Conservation (phyloP, 2,888 invertebrate genomes). For the Diarsia dahlii region DNA sequence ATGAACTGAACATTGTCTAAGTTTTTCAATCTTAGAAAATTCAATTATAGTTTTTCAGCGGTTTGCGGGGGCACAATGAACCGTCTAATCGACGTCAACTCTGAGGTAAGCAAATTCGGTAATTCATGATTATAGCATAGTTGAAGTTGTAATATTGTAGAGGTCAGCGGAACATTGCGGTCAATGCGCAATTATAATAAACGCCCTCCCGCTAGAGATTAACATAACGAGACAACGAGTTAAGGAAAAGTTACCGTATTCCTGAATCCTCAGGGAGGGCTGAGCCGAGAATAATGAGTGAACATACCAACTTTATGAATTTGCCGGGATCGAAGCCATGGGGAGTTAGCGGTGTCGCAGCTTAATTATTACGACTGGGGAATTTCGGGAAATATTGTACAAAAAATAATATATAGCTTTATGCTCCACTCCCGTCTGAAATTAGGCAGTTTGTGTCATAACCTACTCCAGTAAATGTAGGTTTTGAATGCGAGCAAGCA, state of each 20-base stretch:
- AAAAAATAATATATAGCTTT: not conserved
- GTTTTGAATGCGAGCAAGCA: not conserved
- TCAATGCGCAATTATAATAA: conserved; percentile 74
- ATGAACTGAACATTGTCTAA: conserved; percentile 43
- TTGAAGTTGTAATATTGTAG: conserved; percentile 30
- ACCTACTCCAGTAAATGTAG: not conserved
- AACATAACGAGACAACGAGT: conserved; percentile 81
- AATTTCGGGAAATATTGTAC: conserved; percentile 4
- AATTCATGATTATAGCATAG: conserved; percentile 30
- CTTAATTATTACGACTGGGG: conserved; percentile 52
- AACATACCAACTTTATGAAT: conserved; percentile 75
- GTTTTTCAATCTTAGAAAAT: conserved; percentile 57
- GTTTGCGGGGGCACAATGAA: conserved; percentile 18
- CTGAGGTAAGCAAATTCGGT: conserved; percentile 1
- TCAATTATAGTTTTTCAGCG: conserved; percentile 43
- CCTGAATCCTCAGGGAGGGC: conserved; percentile 70
- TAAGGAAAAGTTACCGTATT: conserved; percentile 78
- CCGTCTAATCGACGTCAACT: conserved; percentile 18
- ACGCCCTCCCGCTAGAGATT: conserved; percentile 74
- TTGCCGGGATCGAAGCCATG: conserved; percentile 67
- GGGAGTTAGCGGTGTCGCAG: conserved; percentile 60
- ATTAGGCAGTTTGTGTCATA: not conserved
- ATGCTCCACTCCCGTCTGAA: not conserved
- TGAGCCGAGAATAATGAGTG: conserved; percentile 79
- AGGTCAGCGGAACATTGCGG: conserved; percentile 58